Base-by-base conservation (phyloP, 2,888 invertebrate species). In the Eupsilia transversa region DNA sequence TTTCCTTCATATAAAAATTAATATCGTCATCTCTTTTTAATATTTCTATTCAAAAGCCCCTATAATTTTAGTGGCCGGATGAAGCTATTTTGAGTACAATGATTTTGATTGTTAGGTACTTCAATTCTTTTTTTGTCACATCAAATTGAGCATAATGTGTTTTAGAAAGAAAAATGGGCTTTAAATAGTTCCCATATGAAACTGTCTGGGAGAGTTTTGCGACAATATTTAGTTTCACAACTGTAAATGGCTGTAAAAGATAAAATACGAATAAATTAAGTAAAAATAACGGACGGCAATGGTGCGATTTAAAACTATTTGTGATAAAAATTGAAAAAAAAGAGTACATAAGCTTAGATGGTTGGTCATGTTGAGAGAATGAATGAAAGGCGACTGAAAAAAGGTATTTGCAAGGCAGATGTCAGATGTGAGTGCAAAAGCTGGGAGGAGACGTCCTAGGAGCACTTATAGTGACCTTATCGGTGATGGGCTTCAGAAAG, bases 31-130 rank as follows among this genome's bases (percentile, higher is more conserved):
- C 80, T 75, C 84, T 78, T 86, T 86, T 54, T 23, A 43, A 27
- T 56, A 57, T 67, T 64, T 46, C 74, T 78, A 49, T 80, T 83
- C 61, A 86, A 67, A 72, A 74, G 74, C 86, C 87, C 86, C 87
- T 80, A 87, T 87, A 59, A 70, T 71, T 79, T 63, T 77, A 65
- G 30, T 71, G 14, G 54, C 86, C 87, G 86, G 86, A 86, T 86
- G 84, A 86, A 83, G 79, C 84, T 67, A 86, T 87, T 82, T 70
- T 57, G 72, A 59, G 43, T 38, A 82, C 73, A 87, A 79, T 76
- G 69, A 74, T 74, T 86, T 74, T 60, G 59, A 60, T 80, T 74
- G 69, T 72, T 52, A 65, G 41, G 72, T 59, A 56, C 73, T 76
- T 76, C 72, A 73, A 69, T 75, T 73, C 65, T 56, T 76, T 85